A percentile compares a stretch with the other conserved stretches of the same genome.
Evolutionary conservation across 1,140 invertebrate genomes (phyloP).

Genomic region (Aporrectodea caliginosa): DNA sequence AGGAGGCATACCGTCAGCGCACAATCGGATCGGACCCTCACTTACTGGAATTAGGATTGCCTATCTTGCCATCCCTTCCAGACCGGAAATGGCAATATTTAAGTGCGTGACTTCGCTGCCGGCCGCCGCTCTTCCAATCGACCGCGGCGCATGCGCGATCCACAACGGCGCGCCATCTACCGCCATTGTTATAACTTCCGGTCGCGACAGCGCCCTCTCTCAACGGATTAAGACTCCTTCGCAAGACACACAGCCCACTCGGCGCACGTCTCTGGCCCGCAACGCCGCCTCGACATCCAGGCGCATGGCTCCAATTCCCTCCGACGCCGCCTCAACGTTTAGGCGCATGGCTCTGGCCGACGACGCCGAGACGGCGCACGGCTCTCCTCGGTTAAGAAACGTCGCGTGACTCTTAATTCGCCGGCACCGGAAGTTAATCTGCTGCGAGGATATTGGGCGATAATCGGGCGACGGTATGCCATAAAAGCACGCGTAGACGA

Average conservation of each 20-base stretch:
- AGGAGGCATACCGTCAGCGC: too few relatives aligned
- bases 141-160: not conserved
- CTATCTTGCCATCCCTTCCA: too few relatives aligned
- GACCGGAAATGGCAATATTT: not conserved
- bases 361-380: not conserved
- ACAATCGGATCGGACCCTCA: too few relatives aligned
- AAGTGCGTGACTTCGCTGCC: not conserved
- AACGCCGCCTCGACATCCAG: too few relatives aligned
- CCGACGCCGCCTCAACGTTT: not conserved
- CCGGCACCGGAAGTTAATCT: not conserved
- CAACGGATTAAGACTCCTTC: not conserved
- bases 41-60: too few relatives aligned
- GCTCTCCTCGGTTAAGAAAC: not conserved
- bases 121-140: not conserved
- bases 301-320: not conserved
- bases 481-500: not conserved
- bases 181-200: not conserved
- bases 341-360: too few relatives aligned
- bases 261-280: too few relatives aligned
- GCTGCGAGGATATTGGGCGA: not conserved
- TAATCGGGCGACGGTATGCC: not conserved
- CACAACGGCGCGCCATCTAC: not conserved
- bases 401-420: not conserved
- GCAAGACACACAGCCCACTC: not conserved
- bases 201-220: not conserved